Conservation (phyloP, 1,140 invertebrate species). For the Penaeus chinensis region DNA sequence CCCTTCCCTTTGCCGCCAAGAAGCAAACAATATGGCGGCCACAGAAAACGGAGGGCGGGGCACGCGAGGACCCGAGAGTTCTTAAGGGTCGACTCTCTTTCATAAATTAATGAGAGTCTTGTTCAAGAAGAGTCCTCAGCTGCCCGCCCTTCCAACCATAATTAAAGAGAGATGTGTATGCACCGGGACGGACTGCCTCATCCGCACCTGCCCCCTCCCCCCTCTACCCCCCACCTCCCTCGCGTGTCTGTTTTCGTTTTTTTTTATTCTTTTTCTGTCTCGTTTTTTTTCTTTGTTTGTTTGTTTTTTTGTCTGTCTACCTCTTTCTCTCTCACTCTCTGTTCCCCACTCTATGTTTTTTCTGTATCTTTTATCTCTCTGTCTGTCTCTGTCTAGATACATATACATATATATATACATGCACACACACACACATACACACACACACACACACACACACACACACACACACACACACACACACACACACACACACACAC, state of each 20-base stretch:
- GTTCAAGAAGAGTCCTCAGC: constrained; percentile 47
- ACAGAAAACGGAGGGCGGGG: constrained; percentile 30
- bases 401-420: not conserved
- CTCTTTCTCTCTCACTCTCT: not conserved
- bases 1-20: not conserved
- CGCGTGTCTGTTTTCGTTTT: not conserved
- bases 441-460: not conserved
- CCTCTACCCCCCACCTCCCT: not conserved
- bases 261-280: not conserved
- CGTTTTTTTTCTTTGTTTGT: not conserved
- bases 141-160: constrained; percentile 40
- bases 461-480: no score
- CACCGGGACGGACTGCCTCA: constrained; percentile 1
- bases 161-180: constrained; percentile 55
- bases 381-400: not conserved
- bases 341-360: not conserved
- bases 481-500: not conserved
- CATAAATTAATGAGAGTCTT: constrained; percentile 61
- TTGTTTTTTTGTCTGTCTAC: not conserved
- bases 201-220: not conserved
- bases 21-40: constrained; percentile 35
- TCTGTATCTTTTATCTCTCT: not conserved
- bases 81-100: constrained; percentile 58
- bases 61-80: constrained; percentile 38
- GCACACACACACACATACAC: not conserved